Percentiles rank a stretch among this genome's conserved stretches.
Evolutionary conservation across 2,113 vertebrate genomes (phyloP).

Genomic region (Taurulus bubalis): DNA sequence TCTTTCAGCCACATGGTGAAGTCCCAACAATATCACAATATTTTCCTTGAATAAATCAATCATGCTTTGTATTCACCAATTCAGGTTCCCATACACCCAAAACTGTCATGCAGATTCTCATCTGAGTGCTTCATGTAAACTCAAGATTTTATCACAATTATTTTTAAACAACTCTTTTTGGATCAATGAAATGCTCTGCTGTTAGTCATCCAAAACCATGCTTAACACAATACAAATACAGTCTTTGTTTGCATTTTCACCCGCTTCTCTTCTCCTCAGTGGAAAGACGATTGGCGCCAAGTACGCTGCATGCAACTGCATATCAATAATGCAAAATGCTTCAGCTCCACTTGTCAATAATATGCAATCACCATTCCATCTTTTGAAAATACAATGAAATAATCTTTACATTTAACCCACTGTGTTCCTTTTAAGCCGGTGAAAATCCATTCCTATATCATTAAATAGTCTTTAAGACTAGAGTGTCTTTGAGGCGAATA

Average conservation of each 20-base stretch:
- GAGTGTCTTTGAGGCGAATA: neutral
- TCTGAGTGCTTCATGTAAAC: neutral
- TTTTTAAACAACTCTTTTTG: neutral
- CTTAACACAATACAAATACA: conserved; percentile 21
- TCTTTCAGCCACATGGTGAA: too few relatives aligned
- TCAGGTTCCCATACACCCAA: neutral
- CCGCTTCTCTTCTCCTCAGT: neutral
- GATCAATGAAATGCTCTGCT: neutral
- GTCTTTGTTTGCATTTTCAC: conserved; percentile 18
- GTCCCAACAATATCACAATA: neutral
- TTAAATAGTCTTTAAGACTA: neutral
- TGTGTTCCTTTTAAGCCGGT: neutral
- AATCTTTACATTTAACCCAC: conserved; percentile 14
- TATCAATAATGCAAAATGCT: conserved; percentile 33
- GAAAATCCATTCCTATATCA: neutral
- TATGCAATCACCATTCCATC: conserved; percentile 20
- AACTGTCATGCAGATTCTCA: neutral
- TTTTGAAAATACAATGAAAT: conserved; percentile 10
- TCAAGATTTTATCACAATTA: neutral
- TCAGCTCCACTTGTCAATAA: conserved; percentile 30
- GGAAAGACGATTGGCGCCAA: conserved; percentile 15
- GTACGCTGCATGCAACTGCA: neutral
- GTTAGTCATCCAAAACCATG: conserved; percentile 5
- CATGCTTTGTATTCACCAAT: neutral
- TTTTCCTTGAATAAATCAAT: neutral